These are phyloP conservation scores for Ceramica pisi DNA, from an alignment of 2,888 invertebrate species.

Conservation along the genomic window DNA sequence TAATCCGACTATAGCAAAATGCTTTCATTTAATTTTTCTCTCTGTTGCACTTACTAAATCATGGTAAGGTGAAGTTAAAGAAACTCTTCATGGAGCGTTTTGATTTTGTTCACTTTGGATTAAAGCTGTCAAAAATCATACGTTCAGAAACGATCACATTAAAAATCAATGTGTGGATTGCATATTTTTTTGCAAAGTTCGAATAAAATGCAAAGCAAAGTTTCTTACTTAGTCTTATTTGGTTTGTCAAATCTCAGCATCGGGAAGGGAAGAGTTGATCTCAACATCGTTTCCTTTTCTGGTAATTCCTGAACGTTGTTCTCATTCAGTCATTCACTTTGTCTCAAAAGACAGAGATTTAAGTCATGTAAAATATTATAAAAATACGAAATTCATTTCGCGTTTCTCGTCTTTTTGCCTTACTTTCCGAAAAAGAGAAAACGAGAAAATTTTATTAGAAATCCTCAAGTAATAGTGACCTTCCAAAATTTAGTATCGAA, in stretches of 20 bases:
- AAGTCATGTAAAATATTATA: constrained; percentile 27
- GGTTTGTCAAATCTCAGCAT: neutral
- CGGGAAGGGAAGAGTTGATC: neutral
- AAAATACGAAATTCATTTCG: constrained; percentile 57
- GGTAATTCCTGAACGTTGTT: constrained; percentile 36
- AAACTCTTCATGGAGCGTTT: neutral
- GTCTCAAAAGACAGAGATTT: constrained; percentile 42
- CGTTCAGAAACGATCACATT: constrained; percentile 6
- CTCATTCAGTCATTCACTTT: constrained; percentile 16
- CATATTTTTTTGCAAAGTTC: neutral
- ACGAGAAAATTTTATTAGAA: constrained; percentile 46
- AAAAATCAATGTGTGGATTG: fast-evolving
- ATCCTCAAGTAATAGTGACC: constrained; percentile 36
- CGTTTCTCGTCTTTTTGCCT: constrained; percentile 61
- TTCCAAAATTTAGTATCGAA: constrained; percentile 43
- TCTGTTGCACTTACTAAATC: constrained; percentile 5
- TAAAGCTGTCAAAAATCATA: constrained; percentile 29
- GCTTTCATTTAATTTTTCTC: neutral
- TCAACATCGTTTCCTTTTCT: neutral
- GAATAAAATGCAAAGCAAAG: fast-evolving
- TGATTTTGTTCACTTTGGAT: constrained; percentile 13
- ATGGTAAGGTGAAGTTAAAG: neutral
- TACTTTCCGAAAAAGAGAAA: constrained; percentile 68
- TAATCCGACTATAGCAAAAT: constrained; percentile 7
- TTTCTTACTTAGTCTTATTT: neutral